phyloP scores from a whole-genome alignment of 2,113 vertebrate species.

The Gnathonemus echidnorhynchus region DNA sequence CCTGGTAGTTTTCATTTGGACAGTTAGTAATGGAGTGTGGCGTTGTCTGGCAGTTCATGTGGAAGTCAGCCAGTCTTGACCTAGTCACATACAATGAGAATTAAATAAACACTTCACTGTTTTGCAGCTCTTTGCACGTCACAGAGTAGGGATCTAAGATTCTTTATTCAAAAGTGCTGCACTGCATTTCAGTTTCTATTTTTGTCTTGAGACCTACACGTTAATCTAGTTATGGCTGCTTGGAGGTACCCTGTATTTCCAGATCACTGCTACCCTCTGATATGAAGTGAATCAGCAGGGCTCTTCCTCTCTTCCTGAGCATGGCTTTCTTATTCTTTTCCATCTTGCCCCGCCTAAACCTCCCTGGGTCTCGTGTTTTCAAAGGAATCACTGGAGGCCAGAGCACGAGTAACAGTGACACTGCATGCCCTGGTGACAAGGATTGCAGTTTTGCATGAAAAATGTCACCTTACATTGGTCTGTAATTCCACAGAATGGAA shows the following conservation, averaged over 20 bases:
- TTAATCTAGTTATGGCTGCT: neutral
- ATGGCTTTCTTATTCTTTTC: neutral
- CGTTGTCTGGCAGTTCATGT: constrained; percentile 79
- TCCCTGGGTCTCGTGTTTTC: neutral
- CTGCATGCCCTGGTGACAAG: neutral
- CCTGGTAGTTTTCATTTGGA: constrained; percentile 81
- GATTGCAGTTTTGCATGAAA: neutral
- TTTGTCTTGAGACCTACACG: neutral
- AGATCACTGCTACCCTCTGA: neutral
- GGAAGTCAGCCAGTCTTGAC: constrained; percentile 86
- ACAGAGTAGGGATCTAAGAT: neutral
- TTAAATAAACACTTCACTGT: neutral
- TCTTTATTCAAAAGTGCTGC: neutral
- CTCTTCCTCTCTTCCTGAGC: neutral
- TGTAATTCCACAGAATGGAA: neutral
- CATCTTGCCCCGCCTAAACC: neutral
- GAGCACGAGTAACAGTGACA: neutral
- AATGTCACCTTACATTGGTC: neutral
- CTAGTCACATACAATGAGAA: constrained; percentile 45
- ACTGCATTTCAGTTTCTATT: neutral
- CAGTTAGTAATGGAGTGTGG: constrained; percentile 73
- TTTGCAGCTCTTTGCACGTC: neutral
- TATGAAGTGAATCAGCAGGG: neutral
- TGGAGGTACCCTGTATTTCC: neutral
- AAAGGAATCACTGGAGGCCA: neutral